A percentile compares a stretch with the other conserved stretches of the same genome.
Conservation (phyloP, 1,140 invertebrate species). For the Macrostomum lignano region DNA sequence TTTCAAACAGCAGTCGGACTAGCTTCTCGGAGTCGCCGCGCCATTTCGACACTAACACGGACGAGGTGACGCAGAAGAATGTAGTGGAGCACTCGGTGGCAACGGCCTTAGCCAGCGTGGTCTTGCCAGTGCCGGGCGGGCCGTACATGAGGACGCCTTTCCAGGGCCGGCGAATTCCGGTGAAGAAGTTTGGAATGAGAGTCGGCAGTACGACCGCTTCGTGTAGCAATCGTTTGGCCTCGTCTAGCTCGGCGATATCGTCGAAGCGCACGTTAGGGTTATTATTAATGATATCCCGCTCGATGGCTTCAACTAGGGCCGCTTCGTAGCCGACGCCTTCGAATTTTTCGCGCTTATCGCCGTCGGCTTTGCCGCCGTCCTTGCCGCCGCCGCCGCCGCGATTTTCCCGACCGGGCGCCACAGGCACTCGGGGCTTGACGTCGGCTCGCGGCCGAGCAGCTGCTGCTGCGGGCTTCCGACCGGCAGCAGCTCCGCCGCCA, state of each 20-base stretch:
- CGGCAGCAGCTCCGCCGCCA: no score
- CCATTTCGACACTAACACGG: constrained; percentile 85
- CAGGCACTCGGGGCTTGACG: no score
- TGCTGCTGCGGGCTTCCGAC: no score
- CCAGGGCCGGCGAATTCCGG: constrained; percentile 66
- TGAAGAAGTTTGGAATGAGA: constrained; percentile 94
- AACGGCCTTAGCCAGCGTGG: constrained; percentile 91
- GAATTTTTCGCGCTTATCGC: no score
- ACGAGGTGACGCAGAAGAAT: constrained; percentile 93
- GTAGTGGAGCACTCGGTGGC: constrained; percentile 96
- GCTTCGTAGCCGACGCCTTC: constrained; percentile 59
- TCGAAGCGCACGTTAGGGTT: constrained; percentile 86
- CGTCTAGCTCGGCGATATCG: constrained; percentile 77
- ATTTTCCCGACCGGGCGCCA: no score
- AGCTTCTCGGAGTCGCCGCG: constrained; percentile 93
- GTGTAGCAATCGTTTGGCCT: constrained; percentile 72
- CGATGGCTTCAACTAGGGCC: constrained; percentile 73
- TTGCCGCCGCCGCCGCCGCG: no score
- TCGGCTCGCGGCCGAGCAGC: no score
- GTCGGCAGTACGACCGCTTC: constrained; percentile 90
- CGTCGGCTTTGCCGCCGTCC: no score
- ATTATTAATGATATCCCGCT: constrained; percentile 84
- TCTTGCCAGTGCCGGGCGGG: constrained; percentile 90
- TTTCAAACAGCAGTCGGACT: constrained; percentile 81
- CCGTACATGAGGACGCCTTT: constrained; percentile 83